A percentile compares a stretch with the other conserved stretches of the same genome.
Conservation (phyloP, 1,140 invertebrate species). For the Euglossa dilemma region DNA sequence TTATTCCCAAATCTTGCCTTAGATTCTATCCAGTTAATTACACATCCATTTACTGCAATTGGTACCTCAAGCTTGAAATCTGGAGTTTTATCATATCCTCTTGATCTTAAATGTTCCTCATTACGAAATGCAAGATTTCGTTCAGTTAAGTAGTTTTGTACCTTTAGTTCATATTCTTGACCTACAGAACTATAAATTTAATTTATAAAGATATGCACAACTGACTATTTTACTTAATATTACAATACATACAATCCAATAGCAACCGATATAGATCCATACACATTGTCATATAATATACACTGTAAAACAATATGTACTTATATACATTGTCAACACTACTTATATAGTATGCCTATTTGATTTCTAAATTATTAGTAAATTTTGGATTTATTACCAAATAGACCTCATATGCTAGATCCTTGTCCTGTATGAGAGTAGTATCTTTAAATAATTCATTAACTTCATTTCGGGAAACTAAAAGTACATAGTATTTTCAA, state of each 20-base stretch:
- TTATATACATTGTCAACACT: conserved; percentile 65
- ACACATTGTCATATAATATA: conserved; percentile 78
- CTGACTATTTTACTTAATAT: conserved; percentile 34
- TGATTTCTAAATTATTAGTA: conserved; percentile 5
- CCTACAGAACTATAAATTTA: conserved; percentile 85
- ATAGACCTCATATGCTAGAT: conserved; percentile 90
- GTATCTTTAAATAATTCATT: conserved; percentile 88
- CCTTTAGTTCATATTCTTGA: conserved; percentile 88
- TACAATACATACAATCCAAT: conserved; percentile 86
- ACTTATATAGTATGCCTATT: conserved; percentile 3
- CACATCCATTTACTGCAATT: conserved; percentile 91
- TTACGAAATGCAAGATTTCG: conserved; percentile 88
- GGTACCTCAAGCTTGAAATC: conserved; percentile 96
- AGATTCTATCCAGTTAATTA: conserved; percentile 98
- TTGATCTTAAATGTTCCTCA: conserved; percentile 90
- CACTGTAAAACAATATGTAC: conserved; percentile 62
- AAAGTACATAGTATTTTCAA: conserved; percentile 34
- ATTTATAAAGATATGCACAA: background rate
- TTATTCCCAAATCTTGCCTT: conserved; percentile 96
- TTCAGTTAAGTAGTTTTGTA: conserved; percentile 84
- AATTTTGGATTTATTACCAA: conserved; percentile 83
- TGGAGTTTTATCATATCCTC: conserved; percentile 97
- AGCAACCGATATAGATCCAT: conserved; percentile 89
- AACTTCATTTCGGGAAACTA: conserved; percentile 74
- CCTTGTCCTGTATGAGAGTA: conserved; percentile 86